Base-by-base conservation (phyloP, 2,113 vertebrate species). In the Sialia sialis region DNA sequence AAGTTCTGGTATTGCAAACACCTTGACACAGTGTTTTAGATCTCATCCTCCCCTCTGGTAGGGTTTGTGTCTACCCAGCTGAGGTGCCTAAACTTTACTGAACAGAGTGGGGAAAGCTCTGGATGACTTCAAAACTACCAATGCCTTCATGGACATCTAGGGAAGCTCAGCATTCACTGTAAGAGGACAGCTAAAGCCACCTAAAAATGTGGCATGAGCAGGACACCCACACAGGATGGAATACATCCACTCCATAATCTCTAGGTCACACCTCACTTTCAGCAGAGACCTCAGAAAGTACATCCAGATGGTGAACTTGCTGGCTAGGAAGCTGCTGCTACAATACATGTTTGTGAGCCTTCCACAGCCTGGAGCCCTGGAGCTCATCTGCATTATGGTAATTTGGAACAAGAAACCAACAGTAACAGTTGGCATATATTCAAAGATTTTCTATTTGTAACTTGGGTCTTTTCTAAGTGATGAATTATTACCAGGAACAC, bases 381-480 rank as follows among this genome's bases (percentile, higher is more conserved):
- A 95, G 92, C 82, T 92, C 92, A 92, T 95, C 79, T 77, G 82
- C 90, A 80, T 92, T 92, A 86, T 74, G 85, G 60, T 88, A 96
- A 96, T 90, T 88, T 67, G 84, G 84, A 94, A 85, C 43, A 93
- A 92, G 91, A 97, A 92, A 87, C 78, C 60, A 83, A 88, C 60
- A 91, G 67, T 82, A 83, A 60, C 89, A 93, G 82, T 13, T 58
- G 95, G 96, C 73, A 74, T 84, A 72, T 84, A 90, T 36, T 95
- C 67, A 95, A 88, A 94, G 67, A 95, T 73, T 82, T 87, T 95
- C 95, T 93, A 62, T 89, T 97, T 16, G 80, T 80, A 96, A 83
- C 83, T 84, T 68, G 27, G 86, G 77, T 32, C 81, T 89, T 95
- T 94, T 62, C 67, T 85, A 81, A 89, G 63, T 77, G 60, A 82